Base-by-base conservation (phyloP, 2,888 invertebrate species). In the Pheosia gnoma region DNA sequence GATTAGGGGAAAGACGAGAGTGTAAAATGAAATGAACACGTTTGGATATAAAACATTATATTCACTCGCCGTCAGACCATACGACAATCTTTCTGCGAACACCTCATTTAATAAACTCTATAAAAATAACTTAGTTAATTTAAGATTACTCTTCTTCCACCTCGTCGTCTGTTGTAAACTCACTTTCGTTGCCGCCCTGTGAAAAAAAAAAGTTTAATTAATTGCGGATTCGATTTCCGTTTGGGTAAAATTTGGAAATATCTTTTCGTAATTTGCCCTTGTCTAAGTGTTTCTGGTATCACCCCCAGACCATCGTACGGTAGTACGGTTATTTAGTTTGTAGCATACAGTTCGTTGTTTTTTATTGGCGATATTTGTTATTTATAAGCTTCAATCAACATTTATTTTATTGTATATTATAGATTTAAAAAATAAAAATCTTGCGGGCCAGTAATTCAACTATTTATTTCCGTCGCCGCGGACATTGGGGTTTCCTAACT, bases 161-260 rank as follows among this genome's bases (percentile, higher is more conserved):
- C 74, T 95, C 95, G 84, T 95, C 94, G 83, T 95, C 95, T 86
- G 95, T 95, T 77, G 95, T 95, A 77, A 95, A 95, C 83, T 95
- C 95, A 85, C 95, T 95, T 78, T 95, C 94, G 84, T 95, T 94
- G 82, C 94, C 94, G 66, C 92, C 94, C 94, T 94, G 90, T 58
- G 62, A 66, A 83, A n/a, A n/a, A 73, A 79, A 72, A 80, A 66
- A 63, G 60, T 25, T n/a, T n/a, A n/a, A n/a, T n/a, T n/a, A n/a
- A 25, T 2, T 25, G 25, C 1, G 25, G 25, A 25, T 25, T 25
- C 25, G 25, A 25, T 25, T 25, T 25, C 25, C 25, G 25, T 25
- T 25, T 25, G 1, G 25, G 25, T 25, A 25, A 25, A 25, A 25
- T 25, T 25, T 25, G 0, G 25, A 25, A 25, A 25, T 25, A 25